Evolutionary conservation across 37 sponge, comb jelly and placozoan genomes (phyloP).

Genomic region (Lycopodina hypogea): DNA sequence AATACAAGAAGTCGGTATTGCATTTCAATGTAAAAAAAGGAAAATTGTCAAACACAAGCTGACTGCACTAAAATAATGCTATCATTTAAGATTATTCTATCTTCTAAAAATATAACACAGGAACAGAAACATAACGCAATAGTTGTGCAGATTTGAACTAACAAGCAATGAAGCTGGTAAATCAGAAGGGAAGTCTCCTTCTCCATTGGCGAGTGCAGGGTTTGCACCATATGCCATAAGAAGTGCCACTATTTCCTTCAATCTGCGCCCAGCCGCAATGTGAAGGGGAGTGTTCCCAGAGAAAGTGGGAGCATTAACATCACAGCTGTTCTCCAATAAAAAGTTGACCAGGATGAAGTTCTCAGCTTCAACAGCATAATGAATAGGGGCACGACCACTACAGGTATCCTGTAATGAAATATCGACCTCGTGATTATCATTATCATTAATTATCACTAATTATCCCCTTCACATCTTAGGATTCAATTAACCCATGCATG

Average conservation of each 20-base stretch:
- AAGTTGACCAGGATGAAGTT: conserved; percentile 71
- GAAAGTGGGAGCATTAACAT: conserved; percentile 73
- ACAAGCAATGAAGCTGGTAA: conserved; percentile 75
- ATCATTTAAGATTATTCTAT: neutral
- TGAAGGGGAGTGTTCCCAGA: conserved; percentile 88
- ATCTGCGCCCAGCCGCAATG: conserved; percentile 75
- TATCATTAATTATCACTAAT: too few species aligned
- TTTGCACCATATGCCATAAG: conserved; percentile 87
- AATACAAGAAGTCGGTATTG: too few species aligned
- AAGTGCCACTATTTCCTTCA: conserved; percentile 84
- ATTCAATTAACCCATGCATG: neutral
- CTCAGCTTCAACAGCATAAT: conserved; percentile 86
- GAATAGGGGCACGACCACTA: conserved; percentile 79
- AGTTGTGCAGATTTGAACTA: neutral
- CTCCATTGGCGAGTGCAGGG: conserved; percentile 76
- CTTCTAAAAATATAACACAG: too few species aligned
- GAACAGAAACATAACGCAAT: neutral
- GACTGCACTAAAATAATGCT: neutral
- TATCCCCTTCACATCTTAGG: neutral
- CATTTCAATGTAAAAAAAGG: neutral
- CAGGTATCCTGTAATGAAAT: conserved; percentile 52
- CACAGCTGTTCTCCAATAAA: conserved; percentile 60
- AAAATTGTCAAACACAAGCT: neutral
- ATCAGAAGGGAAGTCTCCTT: conserved; percentile 78
- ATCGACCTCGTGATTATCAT: neutral